Evolutionary conservation across 2,113 vertebrate genomes (phyloP).

Genomic region (Camelus bactrianus): DNA sequence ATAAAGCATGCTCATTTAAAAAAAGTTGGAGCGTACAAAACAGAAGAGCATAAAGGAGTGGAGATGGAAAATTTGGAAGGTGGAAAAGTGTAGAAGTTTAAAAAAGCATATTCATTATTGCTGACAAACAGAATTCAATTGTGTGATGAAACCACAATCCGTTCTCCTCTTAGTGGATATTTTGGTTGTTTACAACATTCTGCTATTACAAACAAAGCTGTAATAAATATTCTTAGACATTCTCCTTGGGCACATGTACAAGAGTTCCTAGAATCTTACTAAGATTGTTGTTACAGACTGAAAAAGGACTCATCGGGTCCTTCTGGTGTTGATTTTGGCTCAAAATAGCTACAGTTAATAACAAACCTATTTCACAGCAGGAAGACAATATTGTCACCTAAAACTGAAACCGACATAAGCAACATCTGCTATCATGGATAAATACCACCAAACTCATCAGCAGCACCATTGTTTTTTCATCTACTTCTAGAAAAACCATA

Average conservation of each 20-base stretch:
- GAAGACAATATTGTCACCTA: neutral
- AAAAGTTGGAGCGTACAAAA: too few species aligned
- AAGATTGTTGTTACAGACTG: neutral
- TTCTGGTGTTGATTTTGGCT: conserved; percentile 49
- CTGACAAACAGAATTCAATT: neutral
- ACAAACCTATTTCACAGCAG: conserved; percentile 25
- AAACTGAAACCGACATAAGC: conserved; percentile 22
- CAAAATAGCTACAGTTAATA: conserved; percentile 32
- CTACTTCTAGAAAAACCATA: neutral
- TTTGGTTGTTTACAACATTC: neutral
- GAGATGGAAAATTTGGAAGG: too few species aligned
- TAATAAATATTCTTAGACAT: neutral
- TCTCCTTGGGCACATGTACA: neutral
- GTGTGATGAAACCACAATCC: neutral
- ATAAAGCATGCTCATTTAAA: too few species aligned
- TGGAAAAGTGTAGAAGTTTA: too few species aligned
- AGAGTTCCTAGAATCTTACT: neutral
- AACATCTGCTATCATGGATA: neutral
- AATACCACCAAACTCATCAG: neutral
- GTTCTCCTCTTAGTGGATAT: neutral
- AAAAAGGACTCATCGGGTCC: conserved; percentile 24
- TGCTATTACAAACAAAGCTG: neutral
- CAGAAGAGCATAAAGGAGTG: too few species aligned
- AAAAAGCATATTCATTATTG: neutral
- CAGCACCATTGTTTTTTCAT: neutral